These are phyloP conservation scores for Enteromius afrohamiltoni DNA, from an alignment of 2,797 vertebrate genomes.

Conservation along the genomic window DNA sequence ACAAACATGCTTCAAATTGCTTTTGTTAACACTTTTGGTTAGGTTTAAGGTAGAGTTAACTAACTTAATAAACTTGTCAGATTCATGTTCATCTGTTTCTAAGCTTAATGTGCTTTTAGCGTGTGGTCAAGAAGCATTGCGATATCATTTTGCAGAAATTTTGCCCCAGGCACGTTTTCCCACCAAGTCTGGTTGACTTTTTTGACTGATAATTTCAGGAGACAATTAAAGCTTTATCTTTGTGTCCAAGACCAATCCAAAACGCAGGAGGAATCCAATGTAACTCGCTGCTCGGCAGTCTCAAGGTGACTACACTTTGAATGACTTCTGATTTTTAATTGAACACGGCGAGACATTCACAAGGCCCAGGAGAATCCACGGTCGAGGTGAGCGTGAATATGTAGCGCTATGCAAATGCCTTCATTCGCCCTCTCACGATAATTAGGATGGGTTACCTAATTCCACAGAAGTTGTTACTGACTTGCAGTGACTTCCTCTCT, in stretches of 20 bases:
- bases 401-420: conserved; percentile 53
- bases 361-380: conserved; percentile 60
- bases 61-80: too few relatives aligned
- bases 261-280: conserved; percentile 54
- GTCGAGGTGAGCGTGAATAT: conserved; percentile 58
- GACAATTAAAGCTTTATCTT: conserved; percentile 51
- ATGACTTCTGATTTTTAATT: conserved; percentile 68
- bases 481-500: conserved; percentile 18
- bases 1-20: not conserved
- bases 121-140: not conserved
- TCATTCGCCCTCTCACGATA: conserved; percentile 43
- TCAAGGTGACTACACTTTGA: conserved; percentile 66
- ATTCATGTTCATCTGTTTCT: not conserved
- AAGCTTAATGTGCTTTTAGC: not conserved
- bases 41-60: not conserved
- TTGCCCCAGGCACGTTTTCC: not conserved
- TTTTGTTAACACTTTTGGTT: not conserved
- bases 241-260: conserved; percentile 49
- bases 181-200: not conserved
- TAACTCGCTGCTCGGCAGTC: conserved; percentile 36
- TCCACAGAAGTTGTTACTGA: conserved; percentile 39
- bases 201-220: conserved; percentile 40
- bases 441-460: conserved; percentile 55
- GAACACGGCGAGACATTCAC: conserved; percentile 65
- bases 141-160: not conserved